phyloP scores from a whole-genome alignment of 2,888 invertebrate species.

The Drosophila diplacantha region DNA sequence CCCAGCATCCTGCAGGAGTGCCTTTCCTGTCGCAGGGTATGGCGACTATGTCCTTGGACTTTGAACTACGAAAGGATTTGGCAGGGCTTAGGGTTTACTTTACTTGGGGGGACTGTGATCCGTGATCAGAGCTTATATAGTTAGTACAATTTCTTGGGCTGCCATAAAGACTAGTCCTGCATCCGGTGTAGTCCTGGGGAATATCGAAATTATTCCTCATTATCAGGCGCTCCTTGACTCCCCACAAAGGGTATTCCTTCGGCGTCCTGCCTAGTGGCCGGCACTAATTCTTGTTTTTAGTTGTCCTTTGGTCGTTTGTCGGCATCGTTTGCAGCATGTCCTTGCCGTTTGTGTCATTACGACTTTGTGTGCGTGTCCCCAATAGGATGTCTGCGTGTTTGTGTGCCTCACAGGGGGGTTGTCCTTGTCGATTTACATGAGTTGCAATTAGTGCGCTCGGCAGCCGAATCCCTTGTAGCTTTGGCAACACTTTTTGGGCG shows the following conservation, averaged over 20 bases:
- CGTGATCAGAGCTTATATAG: too few species aligned
- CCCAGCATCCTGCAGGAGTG: constrained; percentile 41
- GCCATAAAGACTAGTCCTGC: not conserved
- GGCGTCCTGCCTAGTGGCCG: not conserved
- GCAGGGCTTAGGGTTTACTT: too few species aligned
- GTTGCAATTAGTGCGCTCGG: constrained; percentile 68
- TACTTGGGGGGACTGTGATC: not conserved
- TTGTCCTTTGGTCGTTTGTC: constrained; percentile 44
- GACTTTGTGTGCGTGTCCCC: constrained; percentile 43
- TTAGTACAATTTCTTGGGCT: too few species aligned
- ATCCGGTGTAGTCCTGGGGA: not conserved
- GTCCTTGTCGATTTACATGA: constrained; percentile 69
- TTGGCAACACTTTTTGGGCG: constrained; percentile 53
- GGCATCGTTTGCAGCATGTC: constrained; percentile 49
- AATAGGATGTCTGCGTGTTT: constrained; percentile 5
- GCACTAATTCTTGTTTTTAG: constrained; percentile 37
- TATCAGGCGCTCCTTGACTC: not conserved
- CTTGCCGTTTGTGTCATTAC: constrained; percentile 58
- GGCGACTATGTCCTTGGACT: not conserved
- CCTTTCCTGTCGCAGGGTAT: constrained; percentile 23
- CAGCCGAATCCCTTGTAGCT: constrained; percentile 57
- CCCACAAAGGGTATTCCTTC: constrained; percentile 4
- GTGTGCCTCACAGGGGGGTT: constrained; percentile 35
- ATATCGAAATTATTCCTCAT: not conserved
- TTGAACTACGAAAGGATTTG: too few species aligned